phyloP scores from a whole-genome alignment of 1,140 invertebrate species.

The Sycobia sp. region DNA sequence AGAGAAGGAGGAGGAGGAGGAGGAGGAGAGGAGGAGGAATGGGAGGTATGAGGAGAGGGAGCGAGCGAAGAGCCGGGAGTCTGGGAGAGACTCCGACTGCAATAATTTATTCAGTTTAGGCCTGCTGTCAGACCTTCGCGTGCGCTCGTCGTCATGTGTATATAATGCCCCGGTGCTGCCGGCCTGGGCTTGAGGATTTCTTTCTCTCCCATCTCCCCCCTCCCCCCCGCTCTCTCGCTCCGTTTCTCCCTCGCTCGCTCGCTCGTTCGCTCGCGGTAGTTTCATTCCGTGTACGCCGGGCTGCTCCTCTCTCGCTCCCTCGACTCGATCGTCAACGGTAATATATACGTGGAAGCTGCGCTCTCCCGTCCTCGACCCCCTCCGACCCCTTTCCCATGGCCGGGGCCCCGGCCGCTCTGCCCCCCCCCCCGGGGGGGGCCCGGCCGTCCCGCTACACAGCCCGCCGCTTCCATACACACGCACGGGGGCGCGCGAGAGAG shows the following conservation, averaged over 20 bases:
- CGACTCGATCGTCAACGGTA: constrained; percentile 12
- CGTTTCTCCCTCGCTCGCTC: background rate
- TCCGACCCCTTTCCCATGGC: background rate
- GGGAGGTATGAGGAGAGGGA: background rate
- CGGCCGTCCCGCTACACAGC: no score
- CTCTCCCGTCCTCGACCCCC: background rate
- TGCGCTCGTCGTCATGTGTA: constrained; percentile 33
- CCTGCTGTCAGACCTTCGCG: constrained; percentile 41
- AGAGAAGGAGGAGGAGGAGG: background rate
- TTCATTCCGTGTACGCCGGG: background rate
- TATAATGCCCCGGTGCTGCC: constrained; percentile 8
- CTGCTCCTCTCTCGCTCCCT: background rate
- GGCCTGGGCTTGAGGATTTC: background rate
- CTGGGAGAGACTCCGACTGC: constrained; percentile 25
- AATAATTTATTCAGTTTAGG: constrained; percentile 59
- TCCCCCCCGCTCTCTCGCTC: background rate
- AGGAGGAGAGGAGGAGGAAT: no score
- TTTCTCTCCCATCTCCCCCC: no score
- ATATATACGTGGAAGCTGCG: constrained; percentile 18
- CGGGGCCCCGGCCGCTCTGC: no score
- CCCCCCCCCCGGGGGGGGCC: background rate
- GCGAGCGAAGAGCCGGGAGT: background rate
- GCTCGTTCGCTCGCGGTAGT: background rate
- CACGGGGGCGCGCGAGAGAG: constrained; percentile 22
- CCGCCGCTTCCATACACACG: no score